Evolutionary conservation across 2,797 vertebrate genomes (phyloP).

Genomic region (Manis crassicaudata): DNA sequence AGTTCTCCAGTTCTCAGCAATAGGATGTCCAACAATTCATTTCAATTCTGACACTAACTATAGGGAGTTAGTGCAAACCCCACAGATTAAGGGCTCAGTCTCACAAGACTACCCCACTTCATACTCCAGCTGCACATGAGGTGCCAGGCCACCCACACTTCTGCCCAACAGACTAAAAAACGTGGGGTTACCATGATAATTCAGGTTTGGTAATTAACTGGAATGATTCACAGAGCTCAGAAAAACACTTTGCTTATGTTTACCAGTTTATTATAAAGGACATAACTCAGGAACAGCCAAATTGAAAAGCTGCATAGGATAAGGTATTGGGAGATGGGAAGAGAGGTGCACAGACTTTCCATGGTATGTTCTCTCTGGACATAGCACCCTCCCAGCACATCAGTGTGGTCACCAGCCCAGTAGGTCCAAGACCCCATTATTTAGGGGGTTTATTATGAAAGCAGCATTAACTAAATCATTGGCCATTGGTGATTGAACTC

Average conservation of each 20-base stretch:
- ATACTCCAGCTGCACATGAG: too few species aligned
- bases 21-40: too few species aligned
- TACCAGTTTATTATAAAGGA: not conserved
- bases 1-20: too few species aligned
- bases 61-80: too few species aligned
- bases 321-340: not conserved
- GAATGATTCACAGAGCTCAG: not conserved
- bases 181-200: not conserved
- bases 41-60: too few species aligned
- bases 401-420: not conserved
- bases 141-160: not conserved
- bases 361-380: not conserved
- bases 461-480: not conserved
- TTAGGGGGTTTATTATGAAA: not conserved
- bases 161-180: not conserved
- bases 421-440: not conserved
- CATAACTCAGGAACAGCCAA: not conserved
- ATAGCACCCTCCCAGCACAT: not conserved
- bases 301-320: not conserved
- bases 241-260: not conserved
- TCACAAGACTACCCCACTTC: too few species aligned
- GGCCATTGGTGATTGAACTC: not conserved
- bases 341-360: not conserved
- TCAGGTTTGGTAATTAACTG: not conserved
- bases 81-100: too few species aligned